Conservation (phyloP, 2,797 vertebrate species). For the Stomatorhinus walkeri region DNA sequence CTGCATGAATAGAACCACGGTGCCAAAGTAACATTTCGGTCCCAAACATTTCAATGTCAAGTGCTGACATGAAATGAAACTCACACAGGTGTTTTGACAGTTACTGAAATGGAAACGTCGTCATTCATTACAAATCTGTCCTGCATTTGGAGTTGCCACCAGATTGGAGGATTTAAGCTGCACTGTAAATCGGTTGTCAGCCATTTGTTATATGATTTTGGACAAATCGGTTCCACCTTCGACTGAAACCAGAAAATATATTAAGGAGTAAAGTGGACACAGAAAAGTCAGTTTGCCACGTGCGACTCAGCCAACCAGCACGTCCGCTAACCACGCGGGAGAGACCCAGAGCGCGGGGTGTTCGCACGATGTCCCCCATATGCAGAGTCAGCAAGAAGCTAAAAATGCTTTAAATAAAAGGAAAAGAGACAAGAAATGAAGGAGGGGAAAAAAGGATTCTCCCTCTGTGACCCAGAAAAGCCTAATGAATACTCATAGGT, state of each 20-base stretch:
- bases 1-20: background rate
- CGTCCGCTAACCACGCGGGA: background rate
- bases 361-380: background rate
- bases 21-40: background rate
- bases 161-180: background rate
- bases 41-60: background rate
- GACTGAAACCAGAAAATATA: background rate
- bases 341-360: background rate
- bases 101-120: background rate
- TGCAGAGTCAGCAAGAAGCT: background rate
- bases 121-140: background rate
- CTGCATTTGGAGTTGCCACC: background rate
- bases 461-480: slow-evolving; percentile 21
- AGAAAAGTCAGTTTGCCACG: background rate
- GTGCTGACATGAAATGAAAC: background rate
- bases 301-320: background rate
- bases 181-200: background rate
- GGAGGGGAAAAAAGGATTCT: background rate
- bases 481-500: background rate
- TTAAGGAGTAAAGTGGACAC: background rate
- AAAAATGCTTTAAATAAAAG: slow-evolving; percentile 16
- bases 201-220: background rate
- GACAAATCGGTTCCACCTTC: background rate
- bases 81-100: background rate
- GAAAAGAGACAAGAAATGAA: background rate